These are phyloP conservation scores for Laticauda colubrina DNA, from an alignment of 2,113 vertebrate genomes.

Conservation along the genomic window DNA sequence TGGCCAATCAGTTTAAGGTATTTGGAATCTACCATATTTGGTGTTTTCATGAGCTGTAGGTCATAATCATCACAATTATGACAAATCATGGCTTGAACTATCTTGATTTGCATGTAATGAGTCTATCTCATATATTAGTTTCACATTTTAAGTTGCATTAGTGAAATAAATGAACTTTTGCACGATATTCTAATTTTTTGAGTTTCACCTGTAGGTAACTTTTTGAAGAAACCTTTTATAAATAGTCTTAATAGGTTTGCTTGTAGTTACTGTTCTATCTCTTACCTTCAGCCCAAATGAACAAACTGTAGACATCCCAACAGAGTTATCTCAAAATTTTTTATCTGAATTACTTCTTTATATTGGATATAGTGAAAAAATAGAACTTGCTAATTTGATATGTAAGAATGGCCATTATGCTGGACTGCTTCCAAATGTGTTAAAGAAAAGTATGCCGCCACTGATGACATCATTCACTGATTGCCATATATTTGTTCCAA, in stretches of 20 bases:
- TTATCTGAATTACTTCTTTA: not conserved
- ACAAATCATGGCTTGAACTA: too few species aligned
- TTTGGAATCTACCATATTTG: too few species aligned
- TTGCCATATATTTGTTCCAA: not conserved
- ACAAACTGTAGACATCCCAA: not conserved
- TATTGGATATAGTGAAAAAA: not conserved
- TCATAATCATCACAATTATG: too few species aligned
- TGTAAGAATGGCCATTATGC: not conserved
- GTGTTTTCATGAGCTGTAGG: too few species aligned
- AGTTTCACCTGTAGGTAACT: not conserved
- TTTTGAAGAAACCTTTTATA: not conserved
- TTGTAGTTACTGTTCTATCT: not conserved
- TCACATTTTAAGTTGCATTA: too few species aligned
- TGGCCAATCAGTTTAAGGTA: too few species aligned
- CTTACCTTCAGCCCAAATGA: not conserved
- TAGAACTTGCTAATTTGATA: too few species aligned
- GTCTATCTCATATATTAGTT: too few species aligned
- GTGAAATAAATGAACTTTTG: too few species aligned
- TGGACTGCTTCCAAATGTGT: not conserved
- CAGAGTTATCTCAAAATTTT: not conserved
- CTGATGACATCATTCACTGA: not conserved
- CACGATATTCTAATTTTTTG: too few species aligned
- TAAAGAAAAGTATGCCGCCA: not conserved
- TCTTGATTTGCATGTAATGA: too few species aligned
- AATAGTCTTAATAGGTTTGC: not conserved